phyloP scores from a whole-genome alignment of 2,113 vertebrate species.

The Scytalopus superciliaris region DNA sequence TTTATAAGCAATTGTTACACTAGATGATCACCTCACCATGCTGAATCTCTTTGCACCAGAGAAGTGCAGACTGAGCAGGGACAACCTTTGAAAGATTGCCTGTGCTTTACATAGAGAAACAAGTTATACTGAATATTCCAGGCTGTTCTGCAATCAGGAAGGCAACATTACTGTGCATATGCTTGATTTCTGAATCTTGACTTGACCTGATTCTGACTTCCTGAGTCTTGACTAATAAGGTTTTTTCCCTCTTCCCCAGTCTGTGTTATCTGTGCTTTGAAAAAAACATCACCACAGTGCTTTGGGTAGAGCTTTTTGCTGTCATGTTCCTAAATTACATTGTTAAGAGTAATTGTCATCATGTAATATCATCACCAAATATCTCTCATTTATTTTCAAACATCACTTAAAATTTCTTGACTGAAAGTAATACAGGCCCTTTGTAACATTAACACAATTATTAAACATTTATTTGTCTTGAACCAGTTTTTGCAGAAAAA shows the following conservation, averaged over 20 bases:
- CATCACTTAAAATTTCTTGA: neutral
- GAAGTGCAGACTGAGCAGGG: neutral
- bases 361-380: neutral
- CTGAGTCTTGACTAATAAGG: neutral
- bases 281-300: neutral
- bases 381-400: neutral
- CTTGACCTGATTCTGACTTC: neutral
- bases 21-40: neutral
- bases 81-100: neutral
- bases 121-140: neutral
- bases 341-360: neutral
- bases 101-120: neutral
- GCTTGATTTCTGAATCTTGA: neutral
- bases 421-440: neutral
- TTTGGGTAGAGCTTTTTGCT: neutral
- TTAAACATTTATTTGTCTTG: neutral
- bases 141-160: constrained; percentile 6
- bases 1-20: neutral
- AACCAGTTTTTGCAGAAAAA: neutral
- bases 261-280: neutral
- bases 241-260: neutral
- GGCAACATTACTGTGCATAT: neutral
- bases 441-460: neutral
- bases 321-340: neutral
- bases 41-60: neutral